Evolutionary conservation across 2,888 invertebrate species (phyloP).

Genomic region (Trachelus iudaicus): DNA sequence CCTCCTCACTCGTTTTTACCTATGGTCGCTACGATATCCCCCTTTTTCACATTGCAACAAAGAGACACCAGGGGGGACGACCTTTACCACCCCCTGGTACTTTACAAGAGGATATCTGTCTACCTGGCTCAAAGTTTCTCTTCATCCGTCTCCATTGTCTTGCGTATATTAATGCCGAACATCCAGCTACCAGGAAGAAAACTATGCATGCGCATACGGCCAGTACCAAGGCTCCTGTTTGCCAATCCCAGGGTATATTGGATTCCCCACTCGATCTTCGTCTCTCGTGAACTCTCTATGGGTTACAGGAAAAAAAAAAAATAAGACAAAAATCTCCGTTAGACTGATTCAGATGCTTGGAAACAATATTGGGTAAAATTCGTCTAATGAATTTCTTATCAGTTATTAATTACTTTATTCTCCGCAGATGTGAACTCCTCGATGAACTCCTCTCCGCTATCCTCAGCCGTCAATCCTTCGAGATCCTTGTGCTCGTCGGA

Average conservation of each 20-base stretch:
- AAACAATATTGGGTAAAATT: not conserved
- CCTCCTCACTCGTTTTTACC: not conserved
- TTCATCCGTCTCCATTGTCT: slow-evolving; percentile 84
- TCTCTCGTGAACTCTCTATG: slow-evolving; percentile 35
- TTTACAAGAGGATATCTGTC: slow-evolving; percentile 44
- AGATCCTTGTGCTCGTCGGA: not conserved
- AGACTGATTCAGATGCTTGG: not conserved
- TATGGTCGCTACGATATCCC: not conserved
- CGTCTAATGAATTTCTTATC: not conserved
- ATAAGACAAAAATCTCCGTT: not conserved
- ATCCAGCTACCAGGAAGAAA: slow-evolving; percentile 82
- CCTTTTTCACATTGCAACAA: not conserved
- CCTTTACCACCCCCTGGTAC: not conserved
- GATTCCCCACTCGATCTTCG: slow-evolving; percentile 55
- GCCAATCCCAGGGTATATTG: slow-evolving; percentile 77
- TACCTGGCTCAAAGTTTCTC: slow-evolving; percentile 82
- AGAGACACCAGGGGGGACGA: not conserved
- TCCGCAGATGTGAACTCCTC: not conserved
- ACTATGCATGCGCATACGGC: slow-evolving; percentile 82
- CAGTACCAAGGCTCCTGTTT: slow-evolving; percentile 77
- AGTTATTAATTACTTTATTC: not conserved
- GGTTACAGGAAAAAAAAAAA: slow-evolving; percentile 23
- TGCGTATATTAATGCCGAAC: slow-evolving; percentile 81
- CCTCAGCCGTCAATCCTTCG: not conserved
- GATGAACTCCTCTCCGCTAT: not conserved